Evolutionary conservation across 2,113 vertebrate genomes (phyloP).

Genomic region (Sinocyclocheilus grahami): DNA sequence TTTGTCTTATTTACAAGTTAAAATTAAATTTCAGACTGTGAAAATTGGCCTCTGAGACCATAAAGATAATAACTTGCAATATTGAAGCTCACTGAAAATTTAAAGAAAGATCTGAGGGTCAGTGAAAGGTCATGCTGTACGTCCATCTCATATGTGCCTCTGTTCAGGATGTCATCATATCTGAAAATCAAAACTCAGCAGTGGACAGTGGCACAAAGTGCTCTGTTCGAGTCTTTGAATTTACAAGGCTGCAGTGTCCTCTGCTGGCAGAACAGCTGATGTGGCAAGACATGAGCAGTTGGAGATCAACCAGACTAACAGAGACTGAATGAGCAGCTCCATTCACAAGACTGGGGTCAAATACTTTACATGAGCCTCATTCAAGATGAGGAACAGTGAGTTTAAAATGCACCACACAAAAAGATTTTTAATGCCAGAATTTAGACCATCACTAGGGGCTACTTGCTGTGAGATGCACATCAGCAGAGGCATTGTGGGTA

Average conservation of each 20-base stretch:
- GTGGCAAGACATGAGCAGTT: neutral
- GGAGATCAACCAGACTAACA: neutral
- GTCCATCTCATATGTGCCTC: neutral
- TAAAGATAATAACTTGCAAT: neutral
- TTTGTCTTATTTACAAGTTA: neutral
- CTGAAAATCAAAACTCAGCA: neutral
- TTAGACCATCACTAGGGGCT: neutral
- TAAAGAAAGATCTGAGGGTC: neutral
- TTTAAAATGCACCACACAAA: neutral
- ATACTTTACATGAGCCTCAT: neutral
- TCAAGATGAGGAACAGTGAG: neutral
- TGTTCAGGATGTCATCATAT: constrained; percentile 10
- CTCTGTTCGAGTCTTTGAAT: neutral
- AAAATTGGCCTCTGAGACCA: neutral
- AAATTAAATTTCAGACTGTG: neutral
- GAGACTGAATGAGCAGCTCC: neutral
- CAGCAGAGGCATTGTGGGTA: neutral
- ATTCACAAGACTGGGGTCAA: neutral
- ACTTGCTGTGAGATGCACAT: neutral
- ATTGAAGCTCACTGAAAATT: neutral
- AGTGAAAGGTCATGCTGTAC: neutral
- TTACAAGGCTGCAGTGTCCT: constrained; percentile 62
- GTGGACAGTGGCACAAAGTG: neutral
- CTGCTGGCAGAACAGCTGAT: constrained; percentile 47
- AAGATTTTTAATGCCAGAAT: neutral